phyloP scores from a whole-genome alignment of 2,797 vertebrate genomes.

The Discoglossus pictus region DNA sequence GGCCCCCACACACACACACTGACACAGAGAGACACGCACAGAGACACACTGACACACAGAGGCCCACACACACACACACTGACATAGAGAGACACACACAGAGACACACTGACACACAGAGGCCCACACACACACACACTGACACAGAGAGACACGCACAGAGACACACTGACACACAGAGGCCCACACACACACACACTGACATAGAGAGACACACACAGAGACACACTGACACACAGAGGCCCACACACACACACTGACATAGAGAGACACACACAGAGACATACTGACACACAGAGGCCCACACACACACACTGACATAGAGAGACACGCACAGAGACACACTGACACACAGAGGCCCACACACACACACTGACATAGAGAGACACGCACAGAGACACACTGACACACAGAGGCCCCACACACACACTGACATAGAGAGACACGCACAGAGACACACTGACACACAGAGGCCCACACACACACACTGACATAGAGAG shows the following conservation, averaged over 20 bases:
- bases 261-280: too few relatives aligned
- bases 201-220: too few relatives aligned
- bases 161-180: background rate
- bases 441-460: too few relatives aligned
- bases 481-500: too few relatives aligned
- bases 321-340: background rate
- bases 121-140: background rate
- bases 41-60: too few relatives aligned
- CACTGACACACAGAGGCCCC: background rate
- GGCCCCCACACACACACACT: background rate
- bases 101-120: background rate
- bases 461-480: too few relatives aligned
- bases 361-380: background rate
- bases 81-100: background rate
- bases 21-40: too few relatives aligned
- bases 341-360: background rate
- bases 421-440: too few relatives aligned
- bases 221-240: too few relatives aligned
- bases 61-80: slow-evolving; percentile 10
- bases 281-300: too few relatives aligned
- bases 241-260: background rate
- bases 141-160: slow-evolving; percentile 5
- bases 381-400: slow-evolving; percentile 6
- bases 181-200: too few relatives aligned
- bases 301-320: background rate